Evolutionary conservation across 2,113 vertebrate species (phyloP).

Genomic region (Salvelinus namaycush): DNA sequence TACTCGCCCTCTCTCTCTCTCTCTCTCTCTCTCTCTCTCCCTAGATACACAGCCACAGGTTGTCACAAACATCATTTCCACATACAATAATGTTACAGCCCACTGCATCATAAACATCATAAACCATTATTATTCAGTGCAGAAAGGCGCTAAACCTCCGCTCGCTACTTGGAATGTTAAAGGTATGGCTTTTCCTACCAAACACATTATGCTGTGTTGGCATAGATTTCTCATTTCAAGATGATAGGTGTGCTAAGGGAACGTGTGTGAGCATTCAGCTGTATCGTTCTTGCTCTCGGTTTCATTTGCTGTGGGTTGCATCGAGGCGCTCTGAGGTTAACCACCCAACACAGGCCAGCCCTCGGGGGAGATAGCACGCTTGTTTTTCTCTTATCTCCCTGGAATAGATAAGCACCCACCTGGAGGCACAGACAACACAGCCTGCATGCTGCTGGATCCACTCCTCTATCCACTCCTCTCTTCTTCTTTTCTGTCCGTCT

Average conservation of each 20-base stretch:
- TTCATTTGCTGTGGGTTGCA: neutral
- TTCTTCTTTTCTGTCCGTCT: neutral
- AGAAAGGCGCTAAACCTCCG: no score
- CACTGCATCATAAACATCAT: no score
- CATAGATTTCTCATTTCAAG: no score
- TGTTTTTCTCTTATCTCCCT: conserved; percentile 26
- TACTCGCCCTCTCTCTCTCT: no score
- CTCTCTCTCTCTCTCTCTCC: neutral
- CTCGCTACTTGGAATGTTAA: no score
- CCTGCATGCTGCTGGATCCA: neutral
- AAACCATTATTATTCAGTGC: no score
- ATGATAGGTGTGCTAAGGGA: no score
- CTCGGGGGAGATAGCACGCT: conserved; percentile 32
- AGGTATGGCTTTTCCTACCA: no score
- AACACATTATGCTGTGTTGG: no score
- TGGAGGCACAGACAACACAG: neutral
- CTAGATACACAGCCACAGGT: no score
- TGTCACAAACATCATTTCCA: no score
- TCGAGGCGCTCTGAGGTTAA: conserved; percentile 22
- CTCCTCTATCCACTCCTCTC: neutral
- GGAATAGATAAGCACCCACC: neutral
- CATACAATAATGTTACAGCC: no score
- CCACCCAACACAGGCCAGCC: conserved; percentile 11
- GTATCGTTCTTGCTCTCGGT: neutral
- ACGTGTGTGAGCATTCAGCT: neutral